Evolutionary conservation across 92 coral and sea anemone genomes (phyloP), one percentile per base, ranked within the genome.

Genomic region (Umimayanthus kanabou): DNA sequence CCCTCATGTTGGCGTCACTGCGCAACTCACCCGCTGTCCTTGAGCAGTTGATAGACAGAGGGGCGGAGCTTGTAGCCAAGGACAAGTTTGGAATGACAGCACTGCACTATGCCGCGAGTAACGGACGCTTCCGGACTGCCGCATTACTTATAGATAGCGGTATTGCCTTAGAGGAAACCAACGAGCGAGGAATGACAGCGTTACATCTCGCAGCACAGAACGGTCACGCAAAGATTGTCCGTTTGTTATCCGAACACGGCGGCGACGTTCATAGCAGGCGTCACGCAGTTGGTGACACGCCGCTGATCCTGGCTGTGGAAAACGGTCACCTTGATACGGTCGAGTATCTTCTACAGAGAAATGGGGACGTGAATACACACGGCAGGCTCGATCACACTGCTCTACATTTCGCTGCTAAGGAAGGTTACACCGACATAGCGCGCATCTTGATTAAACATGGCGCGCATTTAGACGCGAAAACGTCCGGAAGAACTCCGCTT

Each of bases 401-500:
- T 18, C 90, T 94, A 43, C 98, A 94, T 39, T 82, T 93, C 25
- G 98, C 98, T 13, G 95, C 94, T 16, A 85, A 84, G 29, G 94
- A 91, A 80, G 98, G 98, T 13, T 82, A 92, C 85, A 73, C 89
- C 18, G 89, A 91, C 55, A 76, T 94, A 28, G 98, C 88, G 20
- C 89, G 93, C 69, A 88, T 94, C 74, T 89, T 94, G 33, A 84
- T 94, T 61, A 89, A 89, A 57, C 88, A 88, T 73, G 98, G 95
- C 47, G 90, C 95, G 83, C 77, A 89, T 77, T 89, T 94, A 14
- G 98, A 94, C 64, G 94, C 94, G 6, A 92, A 91, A 53, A 93
- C 98, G 29, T 94, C 98, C 13, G 98, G 98, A 1, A 94, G 93
- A 88, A 91, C 94, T 30, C 95, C 98, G 15, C 85, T 94, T 26